These are phyloP conservation scores for human (Homo sapiens) DNA, from an alignment of 2,113 vertebrate species.

Conservation along the genomic window DNA sequence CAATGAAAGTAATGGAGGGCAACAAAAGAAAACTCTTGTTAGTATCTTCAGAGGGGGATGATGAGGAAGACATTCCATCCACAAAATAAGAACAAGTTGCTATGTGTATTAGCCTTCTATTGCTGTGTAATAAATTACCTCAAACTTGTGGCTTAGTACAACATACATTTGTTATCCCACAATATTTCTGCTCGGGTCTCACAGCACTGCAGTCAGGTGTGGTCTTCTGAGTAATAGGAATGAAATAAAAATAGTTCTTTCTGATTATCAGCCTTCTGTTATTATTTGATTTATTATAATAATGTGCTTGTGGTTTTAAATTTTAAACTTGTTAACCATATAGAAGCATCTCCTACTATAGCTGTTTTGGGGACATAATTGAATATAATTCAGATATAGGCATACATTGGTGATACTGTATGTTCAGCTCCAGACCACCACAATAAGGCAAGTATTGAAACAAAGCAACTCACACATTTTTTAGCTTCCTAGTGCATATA, in stretches of 20 bases:
- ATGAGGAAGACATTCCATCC: background rate
- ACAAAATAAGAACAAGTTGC: background rate
- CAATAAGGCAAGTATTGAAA: background rate
- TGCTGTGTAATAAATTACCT: background rate
- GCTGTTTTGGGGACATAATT: background rate
- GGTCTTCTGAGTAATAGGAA: background rate
- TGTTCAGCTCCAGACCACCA: background rate
- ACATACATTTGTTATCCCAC: too few relatives aligned
- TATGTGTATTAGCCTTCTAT: background rate
- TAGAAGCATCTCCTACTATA: background rate
- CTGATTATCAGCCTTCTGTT: background rate
- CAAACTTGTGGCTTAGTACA: background rate
- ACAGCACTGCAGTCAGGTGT: background rate
- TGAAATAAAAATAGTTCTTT: background rate
- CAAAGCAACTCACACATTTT: background rate
- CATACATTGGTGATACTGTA: background rate
- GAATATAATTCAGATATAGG: background rate
- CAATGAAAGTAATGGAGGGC: background rate
- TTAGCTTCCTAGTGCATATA: background rate
- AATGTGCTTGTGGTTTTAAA: background rate
- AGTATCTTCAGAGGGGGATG: background rate
- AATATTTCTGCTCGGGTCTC: background rate
- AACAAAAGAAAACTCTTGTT: background rate
- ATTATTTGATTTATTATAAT: slow-evolving; percentile 3
- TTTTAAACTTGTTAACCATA: background rate